Evolutionary conservation across 2,113 vertebrate species (phyloP).

Genomic region (Trichechus manatus): DNA sequence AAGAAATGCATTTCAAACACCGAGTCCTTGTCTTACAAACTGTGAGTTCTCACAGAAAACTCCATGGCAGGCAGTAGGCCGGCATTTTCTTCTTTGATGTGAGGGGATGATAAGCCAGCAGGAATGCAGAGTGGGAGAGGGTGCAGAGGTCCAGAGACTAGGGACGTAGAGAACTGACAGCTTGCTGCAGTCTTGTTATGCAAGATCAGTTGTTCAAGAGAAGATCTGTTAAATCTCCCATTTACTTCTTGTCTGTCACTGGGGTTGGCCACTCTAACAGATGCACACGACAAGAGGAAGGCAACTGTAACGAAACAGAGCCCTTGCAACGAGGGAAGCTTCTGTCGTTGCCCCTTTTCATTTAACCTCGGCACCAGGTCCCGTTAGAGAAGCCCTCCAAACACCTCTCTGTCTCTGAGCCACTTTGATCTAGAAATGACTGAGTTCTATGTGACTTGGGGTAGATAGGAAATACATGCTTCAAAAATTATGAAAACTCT

Average conservation of each 20-base stretch:
- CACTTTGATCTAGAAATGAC: not conserved
- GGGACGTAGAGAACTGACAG: conserved; percentile 68
- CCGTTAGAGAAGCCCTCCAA: not conserved
- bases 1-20: not conserved
- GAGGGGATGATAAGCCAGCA: not conserved
- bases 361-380: conserved; percentile 43
- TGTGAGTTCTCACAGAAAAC: not conserved
- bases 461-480: not conserved
- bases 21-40: not conserved
- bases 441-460: not conserved
- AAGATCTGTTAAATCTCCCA: conserved; percentile 44
- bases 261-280: conserved; percentile 65
- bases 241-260: conserved; percentile 65
- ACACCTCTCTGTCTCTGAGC: not conserved
- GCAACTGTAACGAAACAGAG: conserved; percentile 72
- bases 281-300: conserved; percentile 80
- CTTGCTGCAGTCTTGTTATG: conserved; percentile 49
- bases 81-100: not conserved
- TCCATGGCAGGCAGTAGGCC: not conserved
- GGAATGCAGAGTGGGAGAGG: not conserved
- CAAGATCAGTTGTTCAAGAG: conserved; percentile 66
- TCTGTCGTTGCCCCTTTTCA: conserved; percentile 55
- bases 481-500: not conserved
- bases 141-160: conserved; percentile 46
- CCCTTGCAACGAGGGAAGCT: not conserved